A percentile compares a stretch with the other conserved stretches of the same genome.
Conservation (phyloP, 2,888 invertebrate genomes). For the Drosophila macrospina region DNA sequence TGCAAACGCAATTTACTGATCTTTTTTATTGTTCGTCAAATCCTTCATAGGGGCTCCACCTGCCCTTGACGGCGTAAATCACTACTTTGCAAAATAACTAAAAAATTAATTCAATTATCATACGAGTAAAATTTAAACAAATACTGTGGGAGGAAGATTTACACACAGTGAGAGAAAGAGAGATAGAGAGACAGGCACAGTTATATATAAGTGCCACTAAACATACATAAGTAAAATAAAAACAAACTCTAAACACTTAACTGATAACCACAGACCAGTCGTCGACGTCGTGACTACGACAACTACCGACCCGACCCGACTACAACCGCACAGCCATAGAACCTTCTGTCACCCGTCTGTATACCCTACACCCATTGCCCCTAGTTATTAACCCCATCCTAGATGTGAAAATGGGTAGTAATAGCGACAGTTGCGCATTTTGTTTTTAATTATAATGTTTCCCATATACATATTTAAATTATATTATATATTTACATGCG, state of each 20-base stretch:
- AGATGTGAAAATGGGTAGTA: neutral
- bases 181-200: slow-evolving; percentile 8
- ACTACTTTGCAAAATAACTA: slow-evolving; percentile 39
- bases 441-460: slow-evolving; percentile 4
- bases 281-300: slow-evolving; percentile 64
- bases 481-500: slow-evolving; percentile 2
- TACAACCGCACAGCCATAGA: slow-evolving; percentile 10
- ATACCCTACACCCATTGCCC: slow-evolving; percentile 19
- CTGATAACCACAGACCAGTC: slow-evolving; percentile 73
- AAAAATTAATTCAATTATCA: slow-evolving; percentile 66
- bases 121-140: slow-evolving; percentile 61
- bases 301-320: slow-evolving; percentile 39
- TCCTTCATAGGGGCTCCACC: slow-evolving; percentile 23
- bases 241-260: slow-evolving; percentile 64
- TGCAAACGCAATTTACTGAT: slow-evolving; percentile 28
- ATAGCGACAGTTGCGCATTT: neutral
- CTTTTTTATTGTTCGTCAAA: slow-evolving; percentile 30
- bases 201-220: slow-evolving; percentile 63
- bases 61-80: slow-evolving; percentile 31
- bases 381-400: neutral
- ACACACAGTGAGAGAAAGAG: slow-evolving; percentile 8
- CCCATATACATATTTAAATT: neutral
- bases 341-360: slow-evolving; percentile 7
- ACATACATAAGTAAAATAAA: slow-evolving; percentile 62
- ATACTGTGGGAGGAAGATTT: slow-evolving; percentile 24